Percentiles rank a stretch among this genome's conserved stretches.
Evolutionary conservation across 2,113 vertebrate genomes (phyloP).

Genomic region (Hepsetus odoe): DNA sequence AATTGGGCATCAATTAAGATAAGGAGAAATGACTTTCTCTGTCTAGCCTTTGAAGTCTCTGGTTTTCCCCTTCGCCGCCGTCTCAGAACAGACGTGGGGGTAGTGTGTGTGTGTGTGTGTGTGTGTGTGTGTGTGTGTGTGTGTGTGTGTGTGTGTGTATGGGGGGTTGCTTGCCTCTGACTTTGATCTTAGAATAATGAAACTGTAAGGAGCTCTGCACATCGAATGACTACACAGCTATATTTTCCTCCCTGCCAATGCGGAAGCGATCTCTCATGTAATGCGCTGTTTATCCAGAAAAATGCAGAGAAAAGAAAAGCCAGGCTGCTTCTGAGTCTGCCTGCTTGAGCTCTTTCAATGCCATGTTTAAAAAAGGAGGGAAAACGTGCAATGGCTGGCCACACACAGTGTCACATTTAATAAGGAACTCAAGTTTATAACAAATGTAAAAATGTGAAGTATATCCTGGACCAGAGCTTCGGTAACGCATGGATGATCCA

Average conservation of each 20-base stretch:
- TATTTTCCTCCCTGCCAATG: conserved; percentile 14
- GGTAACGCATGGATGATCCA: too few relatives aligned
- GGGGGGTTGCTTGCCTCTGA: conserved; percentile 45
- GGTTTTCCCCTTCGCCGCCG: conserved; percentile 69
- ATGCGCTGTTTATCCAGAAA: conserved; percentile 32
- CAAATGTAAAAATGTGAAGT: too few relatives aligned
- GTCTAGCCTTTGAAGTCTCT: conserved; percentile 77
- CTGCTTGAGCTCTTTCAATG: neutral
- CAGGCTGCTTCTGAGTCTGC: neutral
- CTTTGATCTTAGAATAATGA: conserved; percentile 56
- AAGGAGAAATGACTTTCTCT: conserved; percentile 80
- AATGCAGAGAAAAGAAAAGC: neutral
- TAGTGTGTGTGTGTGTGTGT: neutral
- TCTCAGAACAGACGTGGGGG: conserved; percentile 64
- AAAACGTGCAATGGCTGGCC: too few relatives aligned
- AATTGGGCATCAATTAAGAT: conserved; percentile 83
- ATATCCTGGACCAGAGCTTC: too few relatives aligned
- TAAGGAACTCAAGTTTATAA: too few relatives aligned
- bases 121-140: conserved; percentile 4
- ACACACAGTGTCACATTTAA: too few relatives aligned
- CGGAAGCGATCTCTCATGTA: conserved; percentile 63
- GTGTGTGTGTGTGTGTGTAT: neutral
- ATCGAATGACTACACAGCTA: conserved; percentile 56
- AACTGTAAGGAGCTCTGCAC: conserved; percentile 43
- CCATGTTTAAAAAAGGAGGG: neutral